phyloP scores from a whole-genome alignment of 1,140 invertebrate genomes.

The Helicoverpa armigera region DNA sequence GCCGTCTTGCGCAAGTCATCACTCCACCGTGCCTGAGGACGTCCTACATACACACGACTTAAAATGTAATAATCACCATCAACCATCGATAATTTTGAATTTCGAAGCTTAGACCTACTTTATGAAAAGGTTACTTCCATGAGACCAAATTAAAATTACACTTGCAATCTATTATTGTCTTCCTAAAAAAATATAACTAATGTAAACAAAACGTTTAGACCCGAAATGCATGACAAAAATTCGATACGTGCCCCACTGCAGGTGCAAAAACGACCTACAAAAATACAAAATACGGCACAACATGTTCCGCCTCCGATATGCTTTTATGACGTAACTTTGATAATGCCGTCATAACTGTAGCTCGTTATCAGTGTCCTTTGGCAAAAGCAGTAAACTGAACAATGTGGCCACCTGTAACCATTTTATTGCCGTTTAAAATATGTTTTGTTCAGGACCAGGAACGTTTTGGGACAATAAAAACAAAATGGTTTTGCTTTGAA shows the following conservation, averaged over 20 bases:
- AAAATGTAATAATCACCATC: too few relatives aligned
- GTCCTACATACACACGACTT: too few relatives aligned
- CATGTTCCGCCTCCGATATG: neutral
- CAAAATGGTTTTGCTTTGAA: neutral
- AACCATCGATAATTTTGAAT: too few relatives aligned
- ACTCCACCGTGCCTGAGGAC: too few relatives aligned
- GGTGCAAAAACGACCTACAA: neutral
- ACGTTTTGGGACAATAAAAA: conserved; percentile 28
- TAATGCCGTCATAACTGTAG: conserved; percentile 15
- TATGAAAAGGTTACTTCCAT: too few relatives aligned
- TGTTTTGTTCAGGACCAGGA: conserved; percentile 13
- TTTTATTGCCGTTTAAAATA: conserved; percentile 32
- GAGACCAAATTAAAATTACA: too few relatives aligned
- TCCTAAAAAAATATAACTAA: too few relatives aligned
- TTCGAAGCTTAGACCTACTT: too few relatives aligned
- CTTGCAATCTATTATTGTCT: too few relatives aligned
- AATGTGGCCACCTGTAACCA: conserved; percentile 20
- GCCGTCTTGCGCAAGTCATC: too few relatives aligned
- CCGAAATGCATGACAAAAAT: too few relatives aligned
- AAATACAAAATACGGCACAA: neutral
- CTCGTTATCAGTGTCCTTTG: conserved; percentile 32
- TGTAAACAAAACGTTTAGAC: too few relatives aligned
- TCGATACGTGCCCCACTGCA: neutral
- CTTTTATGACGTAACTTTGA: conserved; percentile 25
- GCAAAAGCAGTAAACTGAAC: neutral